These are phyloP conservation scores for Morpho achilles DNA, from an alignment of 2,888 invertebrate species.

Conservation along the genomic window DNA sequence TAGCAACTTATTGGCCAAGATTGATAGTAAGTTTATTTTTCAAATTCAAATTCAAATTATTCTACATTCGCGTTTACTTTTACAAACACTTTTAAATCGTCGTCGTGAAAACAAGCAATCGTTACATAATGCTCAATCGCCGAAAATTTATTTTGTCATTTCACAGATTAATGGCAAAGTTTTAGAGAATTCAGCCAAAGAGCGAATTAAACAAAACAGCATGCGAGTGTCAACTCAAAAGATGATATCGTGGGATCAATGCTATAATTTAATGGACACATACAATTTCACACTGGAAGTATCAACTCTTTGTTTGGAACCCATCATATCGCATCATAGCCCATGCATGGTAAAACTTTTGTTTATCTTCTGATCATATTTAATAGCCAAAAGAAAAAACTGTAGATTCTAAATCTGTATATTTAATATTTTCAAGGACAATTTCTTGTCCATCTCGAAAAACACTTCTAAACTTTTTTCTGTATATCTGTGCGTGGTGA, in stretches of 20 bases:
- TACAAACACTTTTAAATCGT: too few species aligned
- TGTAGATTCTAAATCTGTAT: too few species aligned
- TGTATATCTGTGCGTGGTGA: too few species aligned
- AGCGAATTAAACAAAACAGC: slow-evolving; percentile 47
- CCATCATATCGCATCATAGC: slow-evolving; percentile 49
- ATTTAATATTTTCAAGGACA: too few species aligned
- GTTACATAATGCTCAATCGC: not conserved
- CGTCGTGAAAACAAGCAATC: not conserved
- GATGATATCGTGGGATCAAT: slow-evolving; percentile 42
- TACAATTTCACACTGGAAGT: slow-evolving; percentile 37
- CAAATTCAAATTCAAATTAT: too few species aligned
- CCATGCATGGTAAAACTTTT: slow-evolving; percentile 49
- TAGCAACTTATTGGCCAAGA: slow-evolving; percentile 62
- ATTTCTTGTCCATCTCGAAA: too few species aligned
- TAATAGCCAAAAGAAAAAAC: too few species aligned
- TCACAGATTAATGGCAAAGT: slow-evolving; percentile 45
- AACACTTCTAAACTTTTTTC: too few species aligned
- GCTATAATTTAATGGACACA: slow-evolving; percentile 34
- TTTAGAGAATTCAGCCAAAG: slow-evolving; percentile 47
- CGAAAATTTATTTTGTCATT: not conserved
- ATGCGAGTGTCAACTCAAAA: slow-evolving; percentile 59
- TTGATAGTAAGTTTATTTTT: slow-evolving; percentile 50
- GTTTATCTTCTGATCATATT: slow-evolving; percentile 6
- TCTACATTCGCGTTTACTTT: too few species aligned
- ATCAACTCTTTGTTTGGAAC: slow-evolving; percentile 50